Base-by-base conservation (phyloP, 1,140 invertebrate species). In the Eciton burchellii region DNA sequence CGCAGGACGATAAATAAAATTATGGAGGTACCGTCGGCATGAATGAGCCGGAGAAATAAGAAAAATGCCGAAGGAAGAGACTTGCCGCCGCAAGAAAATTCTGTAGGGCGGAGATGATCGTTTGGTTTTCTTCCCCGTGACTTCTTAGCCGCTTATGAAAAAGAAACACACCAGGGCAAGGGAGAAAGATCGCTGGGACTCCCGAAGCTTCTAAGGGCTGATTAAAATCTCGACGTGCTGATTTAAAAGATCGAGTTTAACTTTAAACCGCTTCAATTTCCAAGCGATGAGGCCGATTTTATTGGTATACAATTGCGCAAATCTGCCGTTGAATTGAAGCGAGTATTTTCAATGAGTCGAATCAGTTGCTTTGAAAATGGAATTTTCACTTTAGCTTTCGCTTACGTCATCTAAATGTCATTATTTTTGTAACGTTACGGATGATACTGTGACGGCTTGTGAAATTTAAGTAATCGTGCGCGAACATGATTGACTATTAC, bases 161-260 rank as follows among this genome's bases (percentile, higher is more conserved):
- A 43, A 81, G 77, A 62, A 81, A 79, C 63, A 70, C 35, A 79
- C 35, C 19, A 21, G 54, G 63, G n/a, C n/a, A n/a, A 14, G 45
- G 16, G 6, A 45, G 56, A 66, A 19, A 41, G 16, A 54, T 62
- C 5, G 26, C 52, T n/a, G 52, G 16, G 47, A 11, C 3, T 41
- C 21, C 47, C 11, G 49, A 79, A 68, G 74, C 49, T 79, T 45
- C 45, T 79, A 68, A 71, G 74, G 52, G 63, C 57, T 74, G 73
- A 84, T 86, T 77, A 85, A 85, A 74, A 82, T 85, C 66, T 63
- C n/a, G 29, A 52, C 16, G 26, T 70, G 71, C 63, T 79, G 74
- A 79, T 70, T 79, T 70, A 70, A 79, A 41, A 57, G 63, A 79
- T 79, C 63, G 21, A 79, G 66, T 79, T 54, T 70, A 70, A 70